Evolutionary conservation across 2,113 vertebrate genomes (phyloP), one percentile per base, ranked within the genome.

Genomic region (Pyrgilauda ruficollis): DNA sequence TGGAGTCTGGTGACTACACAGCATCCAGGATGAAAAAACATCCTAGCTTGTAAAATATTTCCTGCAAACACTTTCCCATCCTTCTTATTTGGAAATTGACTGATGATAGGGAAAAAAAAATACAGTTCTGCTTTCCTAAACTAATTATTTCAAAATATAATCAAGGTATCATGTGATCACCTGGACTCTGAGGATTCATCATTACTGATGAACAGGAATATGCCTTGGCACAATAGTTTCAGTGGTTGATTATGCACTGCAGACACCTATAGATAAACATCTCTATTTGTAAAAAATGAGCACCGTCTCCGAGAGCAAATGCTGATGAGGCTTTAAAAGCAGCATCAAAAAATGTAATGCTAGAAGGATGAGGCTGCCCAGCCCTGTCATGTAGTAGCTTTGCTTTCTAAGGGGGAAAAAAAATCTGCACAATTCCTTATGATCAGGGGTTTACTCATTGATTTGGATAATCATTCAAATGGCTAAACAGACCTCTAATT

Each of bases 401-500:
- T 67, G 93, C 94, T 92, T 97, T 97, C 94, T 96, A 97, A 95
- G 91, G 87, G 94, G 73, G 43, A 61, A 91, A 91, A 91, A 94
- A 92, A 95, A 93, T 58, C 90, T 97, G 95, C 91, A 95, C 28
- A 39, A 74, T 96, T 98, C 96, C 96, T 97, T 98, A 97, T 95
- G 97, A 98, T 98, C 97, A 97, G 95, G 97, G 96, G 93, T 98
- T 98, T 94, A 97, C 97, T 84, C 96, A 94, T 97, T 97, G 97
- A 98, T 98, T 98, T 97, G 96, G 96, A 94, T 98, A 98, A 98
- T 98, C 97, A 98, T 97, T 98, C 97, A 98, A 98, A 98, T 97
- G 98, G 98, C 98, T 98, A 98, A 98, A 98, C 98, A 98, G 97
- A 98, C 96, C 93, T 97, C 97, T 98, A 98, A 98, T 98, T 98